Percentiles rank a stretch among this genome's conserved stretches.
Conservation (phyloP, 1,140 invertebrate species). For the Eulimnadia texana region DNA sequence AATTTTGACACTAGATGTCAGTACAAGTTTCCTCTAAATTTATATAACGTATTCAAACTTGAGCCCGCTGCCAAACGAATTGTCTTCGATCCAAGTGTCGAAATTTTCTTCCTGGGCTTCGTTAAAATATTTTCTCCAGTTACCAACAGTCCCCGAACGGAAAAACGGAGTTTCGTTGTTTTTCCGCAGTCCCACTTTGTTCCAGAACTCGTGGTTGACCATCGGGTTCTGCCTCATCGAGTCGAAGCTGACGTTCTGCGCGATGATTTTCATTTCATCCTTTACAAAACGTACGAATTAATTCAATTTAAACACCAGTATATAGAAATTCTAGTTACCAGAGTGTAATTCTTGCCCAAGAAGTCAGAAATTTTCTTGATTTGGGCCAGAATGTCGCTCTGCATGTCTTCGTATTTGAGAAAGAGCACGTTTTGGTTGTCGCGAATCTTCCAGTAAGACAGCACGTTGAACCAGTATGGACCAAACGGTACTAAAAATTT, state of each 20-base stretch:
- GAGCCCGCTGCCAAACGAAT: not conserved
- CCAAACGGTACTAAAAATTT: slow-evolving; percentile 13
- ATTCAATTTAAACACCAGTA: not conserved
- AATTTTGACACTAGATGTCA: not conserved
- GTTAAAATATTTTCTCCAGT: slow-evolving; percentile 13
- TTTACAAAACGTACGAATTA: not conserved
- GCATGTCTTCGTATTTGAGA: slow-evolving; percentile 11
- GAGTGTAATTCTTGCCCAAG: not conserved
- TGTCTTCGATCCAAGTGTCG: slow-evolving; percentile 10
- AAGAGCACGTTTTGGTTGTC: slow-evolving; percentile 12
- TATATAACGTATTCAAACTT: slow-evolving; percentile 7
- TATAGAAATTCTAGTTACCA: not conserved
- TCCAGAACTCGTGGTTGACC: slow-evolving; percentile 14
- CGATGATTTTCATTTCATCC: not conserved
- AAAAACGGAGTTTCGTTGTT: slow-evolving; percentile 9
- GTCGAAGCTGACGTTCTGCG: slow-evolving; percentile 11
- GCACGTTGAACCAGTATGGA: slow-evolving; percentile 13
- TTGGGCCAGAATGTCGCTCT: not conserved
- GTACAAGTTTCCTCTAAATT: no score
- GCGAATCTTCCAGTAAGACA: slow-evolving; percentile 8
- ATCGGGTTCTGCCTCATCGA: slow-evolving; percentile 12
- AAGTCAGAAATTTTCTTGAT: slow-evolving; percentile 11
- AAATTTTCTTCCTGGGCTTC: not conserved
- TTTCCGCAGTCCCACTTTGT: slow-evolving; percentile 8
- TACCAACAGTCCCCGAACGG: slow-evolving; percentile 13